phyloP scores from a whole-genome alignment of 1,140 invertebrate species.

The Bombus fervidus region DNA sequence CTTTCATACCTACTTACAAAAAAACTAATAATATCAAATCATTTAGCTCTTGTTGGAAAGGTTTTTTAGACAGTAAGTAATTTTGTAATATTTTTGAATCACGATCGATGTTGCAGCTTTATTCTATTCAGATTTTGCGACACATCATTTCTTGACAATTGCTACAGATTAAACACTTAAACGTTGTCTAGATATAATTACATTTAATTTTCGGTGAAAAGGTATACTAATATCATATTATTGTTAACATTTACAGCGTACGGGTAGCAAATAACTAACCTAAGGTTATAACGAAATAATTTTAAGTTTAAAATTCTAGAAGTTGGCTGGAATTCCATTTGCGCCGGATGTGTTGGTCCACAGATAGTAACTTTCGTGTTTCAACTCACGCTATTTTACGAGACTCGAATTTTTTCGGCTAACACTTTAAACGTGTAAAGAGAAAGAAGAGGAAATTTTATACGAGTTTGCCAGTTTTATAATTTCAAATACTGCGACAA shows the following conservation, averaged over 20 bases:
- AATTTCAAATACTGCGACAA: not conserved
- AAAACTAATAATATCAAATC: too few relatives aligned
- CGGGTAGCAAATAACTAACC: not conserved
- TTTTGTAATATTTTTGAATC: too few relatives aligned
- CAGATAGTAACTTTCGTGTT: constrained; percentile 32
- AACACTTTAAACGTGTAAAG: not conserved
- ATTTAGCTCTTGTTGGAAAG: too few relatives aligned
- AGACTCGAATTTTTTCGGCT: not conserved
- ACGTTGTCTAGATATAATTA: not conserved
- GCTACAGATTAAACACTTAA: too few relatives aligned
- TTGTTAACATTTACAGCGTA: not conserved
- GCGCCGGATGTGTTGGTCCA: constrained; percentile 10
- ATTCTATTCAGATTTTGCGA: too few relatives aligned
- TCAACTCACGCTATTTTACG: not conserved
- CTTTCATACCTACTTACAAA: too few relatives aligned
- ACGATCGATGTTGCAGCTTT: too few relatives aligned
- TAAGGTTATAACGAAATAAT: not conserved
- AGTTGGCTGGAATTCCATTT: not conserved
- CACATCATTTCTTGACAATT: too few relatives aligned
- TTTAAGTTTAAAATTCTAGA: not conserved
- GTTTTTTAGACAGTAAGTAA: too few relatives aligned
- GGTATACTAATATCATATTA: not conserved
- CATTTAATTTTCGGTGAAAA: not conserved
- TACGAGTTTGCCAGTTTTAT: not conserved
- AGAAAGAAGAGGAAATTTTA: not conserved